These are phyloP conservation scores for Gymnopithys bicolor DNA, from an alignment of 2,797 vertebrate genomes.

Conservation along the genomic window DNA sequence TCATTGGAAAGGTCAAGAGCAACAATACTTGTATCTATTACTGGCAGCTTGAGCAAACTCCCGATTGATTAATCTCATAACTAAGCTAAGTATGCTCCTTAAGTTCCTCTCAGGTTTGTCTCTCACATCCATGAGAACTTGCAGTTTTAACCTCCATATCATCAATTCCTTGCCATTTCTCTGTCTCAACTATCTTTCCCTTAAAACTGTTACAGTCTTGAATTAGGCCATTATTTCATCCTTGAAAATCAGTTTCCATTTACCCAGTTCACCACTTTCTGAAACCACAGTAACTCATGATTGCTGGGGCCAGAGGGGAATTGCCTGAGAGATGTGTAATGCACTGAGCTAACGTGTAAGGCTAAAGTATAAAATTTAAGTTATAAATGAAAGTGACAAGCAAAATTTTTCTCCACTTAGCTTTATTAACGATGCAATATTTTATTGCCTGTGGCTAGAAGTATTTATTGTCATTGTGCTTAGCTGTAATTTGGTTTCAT, in stretches of 20 bases:
- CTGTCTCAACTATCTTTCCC: background rate
- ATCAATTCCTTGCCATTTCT: background rate
- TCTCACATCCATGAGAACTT: background rate
- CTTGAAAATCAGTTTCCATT: slow-evolving; percentile 68
- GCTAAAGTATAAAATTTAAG: slow-evolving; percentile 66
- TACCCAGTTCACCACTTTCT: slow-evolving; percentile 51
- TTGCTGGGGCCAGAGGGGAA: slow-evolving; percentile 67
- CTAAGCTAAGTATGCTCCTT: background rate
- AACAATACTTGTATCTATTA: background rate
- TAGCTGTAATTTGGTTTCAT: slow-evolving; percentile 46
- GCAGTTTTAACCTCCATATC: background rate
- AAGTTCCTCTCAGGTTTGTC: background rate
- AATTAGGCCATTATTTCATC: slow-evolving; percentile 64
- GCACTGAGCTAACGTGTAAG: slow-evolving; percentile 51
- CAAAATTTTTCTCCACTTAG: slow-evolving; percentile 67
- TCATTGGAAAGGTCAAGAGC: background rate
- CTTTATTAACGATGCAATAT: slow-evolving; percentile 66
- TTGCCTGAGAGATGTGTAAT: slow-evolving; percentile 67
- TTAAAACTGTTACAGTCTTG: slow-evolving; percentile 5
- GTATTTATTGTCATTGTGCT: slow-evolving; percentile 62
- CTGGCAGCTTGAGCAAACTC: background rate
- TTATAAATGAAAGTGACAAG: slow-evolving; percentile 72
- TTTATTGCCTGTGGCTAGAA: slow-evolving; percentile 58
- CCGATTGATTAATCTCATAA: background rate
- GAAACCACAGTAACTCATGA: slow-evolving; percentile 63